Evolutionary conservation across 2,113 vertebrate species (phyloP).

Genomic region (Hemiscyllium ocellatum): DNA sequence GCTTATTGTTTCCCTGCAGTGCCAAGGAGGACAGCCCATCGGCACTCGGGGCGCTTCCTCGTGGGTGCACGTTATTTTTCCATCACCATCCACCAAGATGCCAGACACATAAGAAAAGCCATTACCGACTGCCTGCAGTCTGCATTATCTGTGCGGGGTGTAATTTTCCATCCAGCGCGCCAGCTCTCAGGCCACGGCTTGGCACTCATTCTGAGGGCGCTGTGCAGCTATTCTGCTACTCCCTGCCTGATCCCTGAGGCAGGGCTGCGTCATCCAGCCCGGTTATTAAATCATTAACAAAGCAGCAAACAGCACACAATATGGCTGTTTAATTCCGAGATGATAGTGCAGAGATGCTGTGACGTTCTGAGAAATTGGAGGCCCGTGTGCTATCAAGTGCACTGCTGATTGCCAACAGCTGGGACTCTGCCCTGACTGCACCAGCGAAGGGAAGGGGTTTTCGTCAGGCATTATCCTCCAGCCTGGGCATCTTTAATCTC

Average conservation of each 20-base stretch:
- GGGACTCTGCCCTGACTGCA: background rate
- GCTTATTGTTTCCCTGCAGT: background rate
- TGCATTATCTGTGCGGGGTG: background rate
- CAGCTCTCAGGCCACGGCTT: background rate
- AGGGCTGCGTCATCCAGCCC: background rate
- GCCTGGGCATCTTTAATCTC: background rate
- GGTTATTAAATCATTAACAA: constrained; percentile 13
- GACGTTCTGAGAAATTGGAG: background rate
- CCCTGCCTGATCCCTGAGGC: background rate
- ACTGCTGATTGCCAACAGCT: background rate
- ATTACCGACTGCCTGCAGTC: background rate
- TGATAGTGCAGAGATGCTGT: background rate
- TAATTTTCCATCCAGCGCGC: background rate
- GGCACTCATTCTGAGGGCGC: background rate
- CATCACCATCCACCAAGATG: background rate
- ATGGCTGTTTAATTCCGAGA: constrained; percentile 4
- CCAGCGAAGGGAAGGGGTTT: background rate
- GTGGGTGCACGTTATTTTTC: background rate
- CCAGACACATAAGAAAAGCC: background rate
- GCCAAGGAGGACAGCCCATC: background rate
- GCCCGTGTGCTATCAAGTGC: background rate
- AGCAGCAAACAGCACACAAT: background rate
- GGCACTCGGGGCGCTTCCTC: too few relatives aligned
- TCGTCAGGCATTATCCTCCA: background rate
- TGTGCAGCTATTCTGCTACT: background rate